phyloP scores from a whole-genome alignment of 2,888 invertebrate genomes.

The Acanthosepion esculentum region DNA sequence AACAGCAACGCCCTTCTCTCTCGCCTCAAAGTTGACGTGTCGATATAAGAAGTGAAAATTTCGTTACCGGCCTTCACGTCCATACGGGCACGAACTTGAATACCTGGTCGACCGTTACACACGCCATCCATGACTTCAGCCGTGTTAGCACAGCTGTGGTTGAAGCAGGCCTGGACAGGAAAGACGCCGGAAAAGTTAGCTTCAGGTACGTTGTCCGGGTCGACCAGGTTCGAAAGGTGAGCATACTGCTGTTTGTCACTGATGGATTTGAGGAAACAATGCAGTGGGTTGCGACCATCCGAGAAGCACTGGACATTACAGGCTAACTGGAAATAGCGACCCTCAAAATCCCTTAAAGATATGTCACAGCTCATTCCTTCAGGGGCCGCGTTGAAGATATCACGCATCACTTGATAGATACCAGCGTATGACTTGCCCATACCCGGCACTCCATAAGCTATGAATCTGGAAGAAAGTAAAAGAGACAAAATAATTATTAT shows the following conservation, averaged over 20 bases:
- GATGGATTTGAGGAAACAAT: conserved; percentile 55
- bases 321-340: conserved; percentile 62
- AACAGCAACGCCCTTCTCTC: conserved; percentile 62
- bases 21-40: conserved; percentile 56
- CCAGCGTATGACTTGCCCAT: conserved; percentile 57
- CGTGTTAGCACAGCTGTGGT: conserved; percentile 67
- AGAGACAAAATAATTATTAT: neutral
- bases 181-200: conserved; percentile 68
- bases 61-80: conserved; percentile 56
- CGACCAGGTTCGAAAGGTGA: conserved; percentile 24
- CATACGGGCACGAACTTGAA: conserved; percentile 47
- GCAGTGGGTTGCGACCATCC: conserved; percentile 59
- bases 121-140: conserved; percentile 59
- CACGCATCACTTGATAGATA: conserved; percentile 62
- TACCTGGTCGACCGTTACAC: conserved; percentile 56
- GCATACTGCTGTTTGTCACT: conserved; percentile 50
- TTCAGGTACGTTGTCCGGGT: conserved; percentile 54
- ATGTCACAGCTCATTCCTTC: conserved; percentile 57
- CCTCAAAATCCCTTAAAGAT: conserved; percentile 62
- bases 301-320: conserved; percentile 68
- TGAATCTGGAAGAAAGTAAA: conserved; percentile 56
- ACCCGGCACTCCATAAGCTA: conserved; percentile 60
- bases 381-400: conserved; percentile 59
- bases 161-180: conserved; percentile 65
- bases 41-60: conserved; percentile 62